Conservation (phyloP, 37 sponge, comb jelly and placozoan species). For the Crambe crambe region DNA sequence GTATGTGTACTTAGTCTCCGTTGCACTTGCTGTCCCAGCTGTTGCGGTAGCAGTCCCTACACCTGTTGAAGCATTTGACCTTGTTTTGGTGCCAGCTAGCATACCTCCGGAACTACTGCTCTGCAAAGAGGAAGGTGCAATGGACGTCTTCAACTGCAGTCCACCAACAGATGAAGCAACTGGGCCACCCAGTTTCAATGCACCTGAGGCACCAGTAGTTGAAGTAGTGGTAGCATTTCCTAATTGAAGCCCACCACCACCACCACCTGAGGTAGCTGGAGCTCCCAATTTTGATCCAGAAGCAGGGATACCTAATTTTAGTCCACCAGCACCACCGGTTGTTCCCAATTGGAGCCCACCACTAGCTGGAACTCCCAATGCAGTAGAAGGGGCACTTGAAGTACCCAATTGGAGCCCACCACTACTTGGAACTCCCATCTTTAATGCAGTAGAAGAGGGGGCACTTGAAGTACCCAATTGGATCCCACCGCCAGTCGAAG, state of each 20-base stretch:
- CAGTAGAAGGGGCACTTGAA: background rate
- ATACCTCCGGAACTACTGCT: background rate
- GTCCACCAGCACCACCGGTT: constrained; percentile 5
- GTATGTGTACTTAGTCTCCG: constrained; percentile 77
- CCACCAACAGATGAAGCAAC: background rate
- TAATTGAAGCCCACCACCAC: constrained; percentile 47
- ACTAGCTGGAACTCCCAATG: too few relatives aligned
- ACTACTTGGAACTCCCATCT: too few relatives aligned
- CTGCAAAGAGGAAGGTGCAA: background rate
- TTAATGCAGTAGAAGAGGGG: background rate
- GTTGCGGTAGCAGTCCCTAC: background rate
- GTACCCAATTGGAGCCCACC: background rate
- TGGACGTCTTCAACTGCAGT: too few relatives aligned
- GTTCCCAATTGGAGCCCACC: too few relatives aligned
- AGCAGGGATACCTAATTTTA: background rate
- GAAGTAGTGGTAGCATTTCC: background rate
- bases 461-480: background rate
- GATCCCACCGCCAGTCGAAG: too few relatives aligned
- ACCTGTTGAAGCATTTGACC: background rate
- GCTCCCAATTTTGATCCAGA: too few relatives aligned
- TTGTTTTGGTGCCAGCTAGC: background rate
- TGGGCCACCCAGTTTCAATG: background rate
- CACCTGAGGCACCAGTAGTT: background rate
- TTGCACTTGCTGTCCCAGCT: constrained; percentile 3
- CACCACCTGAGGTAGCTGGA: too few relatives aligned